A percentile compares a stretch with the other conserved stretches of the same genome.
These are phyloP conservation scores for Cyrtorhinus lividipennis DNA, from an alignment of 1,140 invertebrate species.

Conservation along the genomic window DNA sequence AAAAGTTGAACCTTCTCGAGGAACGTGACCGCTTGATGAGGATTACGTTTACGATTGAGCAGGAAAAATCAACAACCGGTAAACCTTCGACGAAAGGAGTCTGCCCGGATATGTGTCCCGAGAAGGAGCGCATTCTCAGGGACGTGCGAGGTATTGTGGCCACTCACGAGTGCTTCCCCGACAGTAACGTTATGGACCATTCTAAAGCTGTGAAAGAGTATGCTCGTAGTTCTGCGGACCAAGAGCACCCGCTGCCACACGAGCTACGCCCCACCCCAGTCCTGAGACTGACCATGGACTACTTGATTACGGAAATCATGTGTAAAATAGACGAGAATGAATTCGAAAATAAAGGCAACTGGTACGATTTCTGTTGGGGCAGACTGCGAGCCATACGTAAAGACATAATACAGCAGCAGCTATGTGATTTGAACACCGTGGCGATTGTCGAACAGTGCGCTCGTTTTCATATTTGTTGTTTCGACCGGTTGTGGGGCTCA, in stretches of 20 bases:
- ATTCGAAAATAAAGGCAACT: slow-evolving; percentile 52
- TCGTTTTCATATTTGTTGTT: slow-evolving; percentile 89
- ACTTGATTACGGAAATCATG: slow-evolving; percentile 71
- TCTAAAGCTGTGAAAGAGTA: slow-evolving; percentile 77
- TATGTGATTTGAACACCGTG: slow-evolving; percentile 63
- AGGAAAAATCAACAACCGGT: slow-evolving; percentile 10
- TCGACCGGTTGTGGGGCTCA: slow-evolving; percentile 73
- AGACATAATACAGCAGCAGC: slow-evolving; percentile 92
- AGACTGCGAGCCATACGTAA: slow-evolving; percentile 83
- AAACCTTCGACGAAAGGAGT: slow-evolving; percentile 38
- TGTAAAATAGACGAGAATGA: slow-evolving; percentile 37
- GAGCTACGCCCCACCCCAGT: slow-evolving; percentile 71
- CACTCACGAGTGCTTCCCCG: slow-evolving; percentile 39
- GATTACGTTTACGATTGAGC: neutral
- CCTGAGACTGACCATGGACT: slow-evolving; percentile 77
- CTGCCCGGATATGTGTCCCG: slow-evolving; percentile 96
- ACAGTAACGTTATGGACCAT: slow-evolving; percentile 34
- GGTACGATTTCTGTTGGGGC: slow-evolving; percentile 93
- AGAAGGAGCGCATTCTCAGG: slow-evolving; percentile 82
- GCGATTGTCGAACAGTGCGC: slow-evolving; percentile 86
- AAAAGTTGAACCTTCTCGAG: slow-evolving; percentile 22
- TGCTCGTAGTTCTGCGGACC: slow-evolving; percentile 83
- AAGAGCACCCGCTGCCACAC: slow-evolving; percentile 85
- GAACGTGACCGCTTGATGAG: slow-evolving; percentile 23
- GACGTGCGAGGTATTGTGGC: slow-evolving; percentile 63